Evolutionary conservation across 2,888 invertebrate species (phyloP), one percentile per base, ranked within the genome.

Genomic region (Amiota communis): DNA sequence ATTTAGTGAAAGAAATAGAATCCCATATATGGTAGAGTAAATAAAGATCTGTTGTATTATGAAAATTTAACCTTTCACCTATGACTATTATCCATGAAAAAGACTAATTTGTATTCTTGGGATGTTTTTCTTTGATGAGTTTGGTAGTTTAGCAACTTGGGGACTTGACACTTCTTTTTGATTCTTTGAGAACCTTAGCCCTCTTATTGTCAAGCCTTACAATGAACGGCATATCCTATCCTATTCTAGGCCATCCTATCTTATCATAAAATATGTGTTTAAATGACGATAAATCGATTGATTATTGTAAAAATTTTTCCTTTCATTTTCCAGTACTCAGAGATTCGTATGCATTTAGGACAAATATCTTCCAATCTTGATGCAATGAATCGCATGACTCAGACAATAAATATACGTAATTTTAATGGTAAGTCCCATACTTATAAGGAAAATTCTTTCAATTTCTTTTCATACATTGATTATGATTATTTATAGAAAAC

Each of bases 341-440:
- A 89, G 76, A 88, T 89, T 17, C 88, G 89, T 8, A 77, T 84
- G 61, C 83, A 86, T 51, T 78, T 89, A 71, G 85, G 86, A 23
- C 86, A 85, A 71, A 88, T 89, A 61, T 86, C 84, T 15, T 78
- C 79, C 49, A 89, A 89, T 79, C 77, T 89, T 74, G 88, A 89
- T 65, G 81, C 86, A 49, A 89, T 89, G 89, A 86, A 83, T 74
- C 88, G 89, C 59, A 87, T 89, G 87, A 82, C 88, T 4, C 89
- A 89, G 76, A 84, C 87, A 1, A 84, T 88, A 36, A 87, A 88
- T 74, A 82, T 89, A 72, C 86, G 88, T 65, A 87, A 87, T 72
- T 87, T 89, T 65, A 87, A 87, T 76, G 89, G 89, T 88, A 80
- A 77, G 72, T 74, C 1, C 9, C 9, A 11, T 23, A 51, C 9